Percentiles rank a stretch among this genome's conserved stretches.
phyloP scores from a whole-genome alignment of 30 jellyfish, hydroid and myxozoan species.

The Chrysaora quinquecirrha region DNA sequence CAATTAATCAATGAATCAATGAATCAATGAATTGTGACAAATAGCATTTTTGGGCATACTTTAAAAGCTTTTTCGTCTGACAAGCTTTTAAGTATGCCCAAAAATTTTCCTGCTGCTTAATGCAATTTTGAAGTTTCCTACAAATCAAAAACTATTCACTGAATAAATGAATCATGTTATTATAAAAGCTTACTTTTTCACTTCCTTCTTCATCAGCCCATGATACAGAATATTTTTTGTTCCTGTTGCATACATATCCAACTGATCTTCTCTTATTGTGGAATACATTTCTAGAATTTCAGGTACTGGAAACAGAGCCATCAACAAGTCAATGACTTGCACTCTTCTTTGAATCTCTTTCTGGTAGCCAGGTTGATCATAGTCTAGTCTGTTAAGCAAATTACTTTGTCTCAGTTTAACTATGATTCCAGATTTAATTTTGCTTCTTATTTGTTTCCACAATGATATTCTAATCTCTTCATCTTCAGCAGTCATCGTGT shows the following conservation, averaged over 20 bases:
- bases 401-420: conserved; percentile 35
- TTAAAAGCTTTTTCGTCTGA: too few species aligned
- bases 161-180: too few species aligned
- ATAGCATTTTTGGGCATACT: too few species aligned
- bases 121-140: too few species aligned
- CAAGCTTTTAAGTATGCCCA: too few species aligned
- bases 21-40: too few species aligned
- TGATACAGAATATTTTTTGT: conserved; percentile 60
- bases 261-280: conserved; percentile 22
- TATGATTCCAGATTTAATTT: conserved; percentile 42
- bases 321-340: conserved; percentile 47
- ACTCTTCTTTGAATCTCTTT: conserved; percentile 47
- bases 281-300: conserved; percentile 57
- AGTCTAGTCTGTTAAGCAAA: conserved; percentile 8
- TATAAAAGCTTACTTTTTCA: conserved; percentile 45
- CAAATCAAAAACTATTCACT: too few species aligned
- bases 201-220: conserved; percentile 73
- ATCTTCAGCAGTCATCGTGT: conserved; percentile 37
- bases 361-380: conserved; percentile 45
- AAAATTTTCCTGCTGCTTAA: too few species aligned
- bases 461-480: conserved; percentile 38
- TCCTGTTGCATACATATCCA: conserved; percentile 23
- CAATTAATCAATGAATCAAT: too few species aligned
- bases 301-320: conserved; percentile 37
- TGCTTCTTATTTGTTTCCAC: conserved; percentile 47